A percentile compares a stretch with the other conserved stretches of the same genome.
Evolutionary conservation across 2,113 vertebrate genomes (phyloP).

Genomic region (Microcebus murinus): DNA sequence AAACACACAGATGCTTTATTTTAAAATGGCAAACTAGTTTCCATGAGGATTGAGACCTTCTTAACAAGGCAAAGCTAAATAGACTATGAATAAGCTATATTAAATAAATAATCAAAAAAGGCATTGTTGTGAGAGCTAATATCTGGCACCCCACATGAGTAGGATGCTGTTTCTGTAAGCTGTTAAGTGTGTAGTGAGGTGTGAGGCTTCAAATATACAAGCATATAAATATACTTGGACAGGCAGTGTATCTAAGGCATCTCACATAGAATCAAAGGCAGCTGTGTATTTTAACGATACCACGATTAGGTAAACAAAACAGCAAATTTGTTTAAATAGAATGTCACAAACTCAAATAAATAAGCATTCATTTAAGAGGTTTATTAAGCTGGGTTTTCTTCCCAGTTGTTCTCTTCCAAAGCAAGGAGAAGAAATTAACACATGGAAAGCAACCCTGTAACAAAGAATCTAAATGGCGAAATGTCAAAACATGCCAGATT

Average conservation of each 20-base stretch:
- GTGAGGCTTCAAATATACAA: constrained; percentile 23
- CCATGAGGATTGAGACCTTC: not conserved
- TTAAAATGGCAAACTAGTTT: constrained; percentile 15
- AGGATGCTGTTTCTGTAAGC: constrained; percentile 47
- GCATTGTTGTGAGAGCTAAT: constrained; percentile 37
- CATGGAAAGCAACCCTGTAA: not conserved
- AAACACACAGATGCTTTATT: not conserved
- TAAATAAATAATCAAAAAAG: constrained; percentile 30
- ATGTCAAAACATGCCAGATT: constrained; percentile 10
- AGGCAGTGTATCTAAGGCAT: not conserved
- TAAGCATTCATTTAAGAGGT: constrained; percentile 28
- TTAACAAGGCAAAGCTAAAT: constrained; percentile 14
- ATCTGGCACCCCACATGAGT: not conserved
- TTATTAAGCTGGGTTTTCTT: not conserved
- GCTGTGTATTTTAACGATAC: constrained; percentile 51
- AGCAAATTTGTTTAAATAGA: constrained; percentile 54
- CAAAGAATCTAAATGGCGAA: constrained; percentile 2
- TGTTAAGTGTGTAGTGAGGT: constrained; percentile 49
- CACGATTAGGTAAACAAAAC: constrained; percentile 57
- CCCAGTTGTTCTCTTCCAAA: not conserved
- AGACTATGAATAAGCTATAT: constrained; percentile 1
- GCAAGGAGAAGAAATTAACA: constrained; percentile 45
- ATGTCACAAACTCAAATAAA: constrained; percentile 69
- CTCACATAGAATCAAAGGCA: not conserved
- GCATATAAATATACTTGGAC: not conserved